phyloP scores from a whole-genome alignment of 2,797 vertebrate genomes.

The Macropodus opercularis region DNA sequence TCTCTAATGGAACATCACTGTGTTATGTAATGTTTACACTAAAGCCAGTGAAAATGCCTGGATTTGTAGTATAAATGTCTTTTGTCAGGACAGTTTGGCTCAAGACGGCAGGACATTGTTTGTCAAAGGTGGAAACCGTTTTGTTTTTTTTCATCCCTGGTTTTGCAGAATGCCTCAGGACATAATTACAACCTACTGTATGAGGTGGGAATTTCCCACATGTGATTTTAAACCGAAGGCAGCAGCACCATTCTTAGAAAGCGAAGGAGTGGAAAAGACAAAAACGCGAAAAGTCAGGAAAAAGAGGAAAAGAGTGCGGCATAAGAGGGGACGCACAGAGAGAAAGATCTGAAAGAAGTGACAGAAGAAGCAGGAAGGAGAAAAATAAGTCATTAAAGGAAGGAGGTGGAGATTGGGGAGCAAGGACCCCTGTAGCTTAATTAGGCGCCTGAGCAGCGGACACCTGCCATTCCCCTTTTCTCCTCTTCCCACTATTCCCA shows the following conservation, averaged over 20 bases:
- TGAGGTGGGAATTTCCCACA: constrained; percentile 47
- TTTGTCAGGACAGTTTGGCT: constrained; percentile 29
- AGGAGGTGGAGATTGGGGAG: constrained; percentile 48
- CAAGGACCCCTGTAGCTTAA: constrained; percentile 59
- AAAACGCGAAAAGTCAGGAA: neutral
- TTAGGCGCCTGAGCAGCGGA: constrained; percentile 57
- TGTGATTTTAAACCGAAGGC: constrained; percentile 24
- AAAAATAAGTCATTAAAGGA: constrained; percentile 56
- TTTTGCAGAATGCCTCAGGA: constrained; percentile 57
- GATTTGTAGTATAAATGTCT: constrained; percentile 3
- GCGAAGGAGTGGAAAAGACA: constrained; percentile 1
- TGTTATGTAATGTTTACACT: too few species aligned
- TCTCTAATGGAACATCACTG: too few species aligned
- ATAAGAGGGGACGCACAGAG: neutral
- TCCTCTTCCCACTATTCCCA: constrained; percentile 13
- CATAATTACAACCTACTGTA: constrained; percentile 60
- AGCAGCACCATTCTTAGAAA: constrained; percentile 34
- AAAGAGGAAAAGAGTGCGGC: neutral
- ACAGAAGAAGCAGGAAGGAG: constrained; percentile 20
- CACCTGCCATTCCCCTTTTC: constrained; percentile 39
- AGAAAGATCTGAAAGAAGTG: neutral
- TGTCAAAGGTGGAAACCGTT: constrained; percentile 9
- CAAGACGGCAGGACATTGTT: constrained; percentile 38
- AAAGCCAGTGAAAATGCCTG: too few species aligned
- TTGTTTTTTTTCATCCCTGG: constrained; percentile 12